A percentile compares a stretch with the other conserved stretches of the same genome.
phyloP scores from a whole-genome alignment of 1,140 invertebrate species.

The Portunus trituberculatus region DNA sequence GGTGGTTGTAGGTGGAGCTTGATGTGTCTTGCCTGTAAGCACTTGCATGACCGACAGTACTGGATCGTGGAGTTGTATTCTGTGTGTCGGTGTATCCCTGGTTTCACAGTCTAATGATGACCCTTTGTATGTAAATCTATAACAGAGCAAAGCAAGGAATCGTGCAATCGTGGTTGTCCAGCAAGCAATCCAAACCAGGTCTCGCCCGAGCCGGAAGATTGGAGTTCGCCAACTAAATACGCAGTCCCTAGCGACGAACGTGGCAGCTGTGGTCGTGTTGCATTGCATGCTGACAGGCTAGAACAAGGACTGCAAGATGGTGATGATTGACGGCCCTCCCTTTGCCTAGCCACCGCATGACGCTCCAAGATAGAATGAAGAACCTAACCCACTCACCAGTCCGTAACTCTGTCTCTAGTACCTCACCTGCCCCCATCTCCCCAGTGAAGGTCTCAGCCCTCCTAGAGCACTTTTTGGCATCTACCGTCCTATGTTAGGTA shows the following conservation, averaged over 20 bases:
- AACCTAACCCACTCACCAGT: conserved; percentile 27
- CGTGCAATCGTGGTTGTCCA: background rate
- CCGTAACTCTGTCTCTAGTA: conserved; percentile 5
- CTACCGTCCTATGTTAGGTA: background rate
- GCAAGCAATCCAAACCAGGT: conserved; percentile 44
- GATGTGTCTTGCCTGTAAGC: background rate
- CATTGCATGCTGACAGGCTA: conserved; percentile 55
- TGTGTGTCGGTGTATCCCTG: background rate
- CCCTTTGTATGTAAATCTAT: conserved; percentile 22
- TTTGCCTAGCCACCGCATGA: conserved; percentile 46
- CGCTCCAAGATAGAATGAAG: conserved; percentile 32
- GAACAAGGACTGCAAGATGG: conserved; percentile 46
- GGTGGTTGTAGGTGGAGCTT: background rate
- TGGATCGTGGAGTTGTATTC: background rate
- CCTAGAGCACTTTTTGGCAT: background rate
- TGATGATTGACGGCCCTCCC: conserved; percentile 26
- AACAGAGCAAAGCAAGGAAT: conserved; percentile 45
- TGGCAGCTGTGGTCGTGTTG: background rate
- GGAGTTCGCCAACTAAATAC: conserved; percentile 30
- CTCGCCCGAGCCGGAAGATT: conserved; percentile 36
- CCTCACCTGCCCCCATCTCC: conserved; percentile 11
- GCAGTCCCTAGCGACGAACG: conserved; percentile 7
- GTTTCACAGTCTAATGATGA: background rate
- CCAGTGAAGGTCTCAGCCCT: conserved; percentile 7
- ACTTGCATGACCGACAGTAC: background rate